These are phyloP conservation scores for Drosophila kepulauana DNA, from an alignment of 1,140 invertebrate genomes.

Conservation along the genomic window DNA sequence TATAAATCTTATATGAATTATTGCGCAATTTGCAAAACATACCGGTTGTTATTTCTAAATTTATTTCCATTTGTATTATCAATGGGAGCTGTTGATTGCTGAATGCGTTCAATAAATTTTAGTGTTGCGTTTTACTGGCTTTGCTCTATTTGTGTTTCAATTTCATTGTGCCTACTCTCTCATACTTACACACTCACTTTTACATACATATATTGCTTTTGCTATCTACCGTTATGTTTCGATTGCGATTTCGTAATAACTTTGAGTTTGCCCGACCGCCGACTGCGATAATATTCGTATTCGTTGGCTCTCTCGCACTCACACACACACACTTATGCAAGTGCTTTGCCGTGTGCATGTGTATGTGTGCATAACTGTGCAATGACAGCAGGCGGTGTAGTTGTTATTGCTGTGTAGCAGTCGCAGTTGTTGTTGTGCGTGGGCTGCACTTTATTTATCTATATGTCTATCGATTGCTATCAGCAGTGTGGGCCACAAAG, in stretches of 20 bases:
- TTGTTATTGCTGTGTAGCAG: slow-evolving; percentile 16
- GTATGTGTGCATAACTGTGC: slow-evolving; percentile 52
- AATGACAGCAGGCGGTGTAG: slow-evolving; percentile 26
- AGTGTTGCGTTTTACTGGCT: neutral
- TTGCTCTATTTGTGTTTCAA: slow-evolving; percentile 41
- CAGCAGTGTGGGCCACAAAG: slow-evolving; percentile 23
- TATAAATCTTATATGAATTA: neutral
- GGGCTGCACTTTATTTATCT: slow-evolving; percentile 55
- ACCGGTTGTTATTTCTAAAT: slow-evolving; percentile 2
- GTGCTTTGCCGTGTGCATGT: slow-evolving; percentile 25
- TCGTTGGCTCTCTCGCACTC: slow-evolving; percentile 21
- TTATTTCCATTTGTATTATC: slow-evolving; percentile 1
- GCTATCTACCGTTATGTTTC: slow-evolving; percentile 77
- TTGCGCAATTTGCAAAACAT: neutral
- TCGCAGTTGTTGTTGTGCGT: slow-evolving; percentile 40
- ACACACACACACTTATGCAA: slow-evolving; percentile 17
- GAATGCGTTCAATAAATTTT: slow-evolving; percentile 21
- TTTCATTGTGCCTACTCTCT: slow-evolving; percentile 41
- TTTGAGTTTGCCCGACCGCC: slow-evolving; percentile 51
- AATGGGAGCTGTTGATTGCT: slow-evolving; percentile 10
- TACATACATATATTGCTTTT: slow-evolving; percentile 37
- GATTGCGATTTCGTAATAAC: slow-evolving; percentile 76
- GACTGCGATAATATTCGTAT: slow-evolving; percentile 66
- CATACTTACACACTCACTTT: neutral
- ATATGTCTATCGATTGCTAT: slow-evolving; percentile 47